These are phyloP conservation scores for Malurus melanocephalus DNA, from an alignment of 2,113 vertebrate species.

Conservation along the genomic window DNA sequence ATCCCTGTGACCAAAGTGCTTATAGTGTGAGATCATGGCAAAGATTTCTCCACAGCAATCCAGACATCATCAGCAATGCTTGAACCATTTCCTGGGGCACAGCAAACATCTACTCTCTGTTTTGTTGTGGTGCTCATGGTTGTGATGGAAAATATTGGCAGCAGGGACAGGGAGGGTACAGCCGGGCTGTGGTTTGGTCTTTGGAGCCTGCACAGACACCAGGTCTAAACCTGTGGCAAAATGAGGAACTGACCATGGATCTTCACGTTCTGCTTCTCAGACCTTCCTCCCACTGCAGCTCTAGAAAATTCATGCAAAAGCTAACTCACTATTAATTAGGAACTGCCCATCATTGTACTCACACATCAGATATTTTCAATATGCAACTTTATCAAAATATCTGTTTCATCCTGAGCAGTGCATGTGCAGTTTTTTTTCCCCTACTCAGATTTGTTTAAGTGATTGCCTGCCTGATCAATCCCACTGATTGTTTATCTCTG, in stretches of 20 bases:
- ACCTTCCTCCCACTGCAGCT: not conserved
- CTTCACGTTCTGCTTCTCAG: not conserved
- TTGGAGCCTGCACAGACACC: not conserved
- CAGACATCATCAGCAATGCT: not conserved
- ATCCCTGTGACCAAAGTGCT: not conserved
- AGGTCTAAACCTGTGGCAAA: not conserved
- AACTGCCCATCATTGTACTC: not conserved
- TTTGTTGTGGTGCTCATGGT: not conserved
- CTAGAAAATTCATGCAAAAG: not conserved
- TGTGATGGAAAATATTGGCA: not conserved
- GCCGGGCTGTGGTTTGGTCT: not conserved
- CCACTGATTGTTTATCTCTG: constrained; percentile 58
- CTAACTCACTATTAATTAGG: not conserved
- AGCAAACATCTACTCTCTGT: not conserved
- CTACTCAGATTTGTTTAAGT: constrained; percentile 59
- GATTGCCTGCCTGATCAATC: constrained; percentile 54
- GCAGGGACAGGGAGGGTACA: too few relatives aligned
- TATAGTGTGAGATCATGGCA: not conserved
- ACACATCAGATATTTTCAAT: constrained; percentile 1
- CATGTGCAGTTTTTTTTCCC: not conserved
- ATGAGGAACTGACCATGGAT: not conserved
- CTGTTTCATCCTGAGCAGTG: constrained; percentile 30
- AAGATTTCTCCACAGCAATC: not conserved
- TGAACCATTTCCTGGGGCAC: not conserved
- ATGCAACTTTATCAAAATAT: constrained; percentile 20